Conservation (phyloP, 53 echinoderm and acorn worm species). For the Paelopatides confundens region DNA sequence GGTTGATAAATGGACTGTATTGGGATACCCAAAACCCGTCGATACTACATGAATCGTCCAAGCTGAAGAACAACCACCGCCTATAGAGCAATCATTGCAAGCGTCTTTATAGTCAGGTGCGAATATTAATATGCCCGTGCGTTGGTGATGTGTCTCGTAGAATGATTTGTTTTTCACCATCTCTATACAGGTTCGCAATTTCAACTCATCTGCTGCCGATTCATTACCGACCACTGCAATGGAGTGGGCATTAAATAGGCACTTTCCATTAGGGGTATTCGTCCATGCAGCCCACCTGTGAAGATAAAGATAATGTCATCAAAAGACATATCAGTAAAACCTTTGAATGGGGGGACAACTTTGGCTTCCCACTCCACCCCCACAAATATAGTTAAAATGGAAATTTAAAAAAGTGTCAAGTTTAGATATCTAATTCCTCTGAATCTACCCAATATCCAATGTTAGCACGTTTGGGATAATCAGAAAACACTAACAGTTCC, state of each 20-base stretch:
- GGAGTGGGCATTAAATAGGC: slow-evolving; percentile 60
- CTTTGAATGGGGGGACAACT: too few relatives aligned
- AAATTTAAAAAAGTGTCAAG: too few relatives aligned
- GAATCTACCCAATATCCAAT: too few relatives aligned
- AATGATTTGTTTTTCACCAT: neutral
- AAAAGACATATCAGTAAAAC: too few relatives aligned
- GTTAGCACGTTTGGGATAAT: too few relatives aligned
- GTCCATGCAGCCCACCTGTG: too few relatives aligned
- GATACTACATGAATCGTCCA: slow-evolving; percentile 61
- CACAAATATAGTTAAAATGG: too few relatives aligned
- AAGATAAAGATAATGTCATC: too few relatives aligned
- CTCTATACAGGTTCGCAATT: slow-evolving; percentile 49
- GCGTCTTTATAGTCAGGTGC: slow-evolving; percentile 39
- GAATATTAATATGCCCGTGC: neutral
- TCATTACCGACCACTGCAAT: slow-evolving; percentile 50
- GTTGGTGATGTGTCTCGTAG: neutral
- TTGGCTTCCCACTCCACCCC: too few relatives aligned
- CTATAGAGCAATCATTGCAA: neutral
- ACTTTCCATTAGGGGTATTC: too few relatives aligned
- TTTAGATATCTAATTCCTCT: too few relatives aligned
- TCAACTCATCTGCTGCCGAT: slow-evolving; percentile 39
- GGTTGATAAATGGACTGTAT: slow-evolving; percentile 54
- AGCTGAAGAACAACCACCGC: slow-evolving; percentile 56
- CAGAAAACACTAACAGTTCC: too few relatives aligned
- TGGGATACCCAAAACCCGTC: slow-evolving; percentile 33